Base-by-base conservation (phyloP, 1,140 invertebrate species). In the Campoletis sonorensis region DNA sequence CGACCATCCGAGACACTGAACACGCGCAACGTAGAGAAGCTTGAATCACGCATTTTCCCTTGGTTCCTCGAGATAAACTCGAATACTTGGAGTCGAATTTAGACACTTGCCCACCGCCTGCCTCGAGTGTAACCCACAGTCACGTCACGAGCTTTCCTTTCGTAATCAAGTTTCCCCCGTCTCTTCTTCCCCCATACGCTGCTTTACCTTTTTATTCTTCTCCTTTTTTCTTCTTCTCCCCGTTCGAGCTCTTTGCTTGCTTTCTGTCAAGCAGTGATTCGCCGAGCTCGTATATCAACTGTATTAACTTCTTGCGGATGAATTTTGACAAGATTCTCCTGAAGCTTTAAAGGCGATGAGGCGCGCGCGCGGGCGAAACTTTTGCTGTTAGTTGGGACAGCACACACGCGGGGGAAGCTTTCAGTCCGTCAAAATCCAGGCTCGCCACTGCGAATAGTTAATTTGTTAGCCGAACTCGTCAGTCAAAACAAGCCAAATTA, bases 71-170 rank as follows among this genome's bases (percentile, higher is more conserved):
- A 85, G 82, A 84, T 80, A 40, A 45, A 81, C 51, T 68, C 40
- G 80, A 61, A 77, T 45, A 84, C 84, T 84, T 71, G 77, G 79
- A 64, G 82, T 89, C 82, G 84, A 84, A 88, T 86, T 89, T 89
- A 89, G 85, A 70, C 15, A 7, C 27, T 70, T 33, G 61, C 26
- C 27, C 8, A 11, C 71, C 68, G 79, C 81, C 51, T 67, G 79
- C 81, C 51, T 67, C 78, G 75, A 54, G 58, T 68, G 45, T 61
- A 67, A 45, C 75, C 15, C 70, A 49, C 15, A 67, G 75, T 77
- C 49, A 80, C 82, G 84, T 86, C 83, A 81, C 85, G 79, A 81
- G 83, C 79, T 58, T 76, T 68, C 79, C 82, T 86, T 86, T 86
- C 84, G 82, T 84, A 86, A 84, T 84, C 81, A 49, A 51, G 61